phyloP scores from a whole-genome alignment of 2,113 vertebrate genomes.

The Podocnemis expansa region DNA sequence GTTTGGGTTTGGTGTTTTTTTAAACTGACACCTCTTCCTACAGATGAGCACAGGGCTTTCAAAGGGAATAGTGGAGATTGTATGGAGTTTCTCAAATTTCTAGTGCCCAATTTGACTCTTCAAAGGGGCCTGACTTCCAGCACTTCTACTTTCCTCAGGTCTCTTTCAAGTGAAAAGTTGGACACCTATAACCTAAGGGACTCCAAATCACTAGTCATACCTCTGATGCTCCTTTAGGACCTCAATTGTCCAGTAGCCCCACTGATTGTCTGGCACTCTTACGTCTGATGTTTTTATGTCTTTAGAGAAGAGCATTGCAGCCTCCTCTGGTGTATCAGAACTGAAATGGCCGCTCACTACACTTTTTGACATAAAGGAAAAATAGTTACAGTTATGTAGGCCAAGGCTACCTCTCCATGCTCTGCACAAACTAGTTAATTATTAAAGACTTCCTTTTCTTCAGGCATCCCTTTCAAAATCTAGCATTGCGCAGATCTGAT shows the following conservation, averaged over 20 bases:
- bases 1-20: not conserved
- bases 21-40: not conserved
- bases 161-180: not conserved
- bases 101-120: not conserved
- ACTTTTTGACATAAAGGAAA: not conserved
- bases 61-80: not conserved
- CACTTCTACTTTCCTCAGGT: not conserved
- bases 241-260: not conserved
- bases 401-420: not conserved
- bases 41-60: not conserved
- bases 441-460: slow-evolving; percentile 45
- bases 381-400: not conserved
- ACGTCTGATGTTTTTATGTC: not conserved
- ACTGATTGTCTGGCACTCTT: not conserved
- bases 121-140: not conserved
- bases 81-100: not conserved
- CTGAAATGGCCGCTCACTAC: not conserved
- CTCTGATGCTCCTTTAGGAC: not conserved
- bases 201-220: not conserved
- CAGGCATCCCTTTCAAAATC: slow-evolving; percentile 38
- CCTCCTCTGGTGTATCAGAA: not conserved
- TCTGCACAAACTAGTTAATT: slow-evolving; percentile 30
- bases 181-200: not conserved
- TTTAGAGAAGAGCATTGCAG: not conserved
- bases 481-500: slow-evolving; percentile 14